Conservation (phyloP, 1,140 invertebrate species). For the Oreohelix idahoensis region DNA sequence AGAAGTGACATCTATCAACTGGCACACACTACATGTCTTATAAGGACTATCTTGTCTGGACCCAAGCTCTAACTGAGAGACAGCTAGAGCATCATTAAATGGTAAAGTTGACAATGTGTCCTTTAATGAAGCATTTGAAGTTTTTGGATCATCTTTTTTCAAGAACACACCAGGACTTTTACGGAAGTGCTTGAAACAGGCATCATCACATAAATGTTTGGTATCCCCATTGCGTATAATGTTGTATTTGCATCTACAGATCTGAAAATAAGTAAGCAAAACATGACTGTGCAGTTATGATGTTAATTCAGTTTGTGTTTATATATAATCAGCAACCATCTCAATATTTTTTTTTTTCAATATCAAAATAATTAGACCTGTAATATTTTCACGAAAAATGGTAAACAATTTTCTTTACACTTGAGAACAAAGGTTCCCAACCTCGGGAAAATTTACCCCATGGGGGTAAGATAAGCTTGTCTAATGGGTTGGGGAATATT, state of each 20-base stretch:
- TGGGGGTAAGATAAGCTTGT: too few species aligned
- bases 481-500: too few species aligned
- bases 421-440: too few species aligned
- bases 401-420: too few species aligned
- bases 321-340: too few species aligned
- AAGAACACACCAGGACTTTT: slow-evolving; percentile 66
- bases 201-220: slow-evolving; percentile 73
- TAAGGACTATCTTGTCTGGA: slow-evolving; percentile 41
- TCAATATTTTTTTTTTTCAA: too few species aligned
- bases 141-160: neutral
- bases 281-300: neutral
- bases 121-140: neutral
- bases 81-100: neutral
- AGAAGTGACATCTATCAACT: slow-evolving; percentile 67
- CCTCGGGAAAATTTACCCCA: too few species aligned
- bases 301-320: too few species aligned
- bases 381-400: too few species aligned
- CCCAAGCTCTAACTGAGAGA: neutral
- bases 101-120: neutral
- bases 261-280: slow-evolving; percentile 54
- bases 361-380: too few species aligned
- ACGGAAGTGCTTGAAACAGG: slow-evolving; percentile 75
- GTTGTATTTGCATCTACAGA: slow-evolving; percentile 74
- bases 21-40: slow-evolving; percentile 71
- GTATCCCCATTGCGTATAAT: slow-evolving; percentile 73